A percentile compares a stretch with the other conserved stretches of the same genome.
Evolutionary conservation across 2,888 invertebrate species (phyloP).

Genomic region (Himalopsyche japonica): DNA sequence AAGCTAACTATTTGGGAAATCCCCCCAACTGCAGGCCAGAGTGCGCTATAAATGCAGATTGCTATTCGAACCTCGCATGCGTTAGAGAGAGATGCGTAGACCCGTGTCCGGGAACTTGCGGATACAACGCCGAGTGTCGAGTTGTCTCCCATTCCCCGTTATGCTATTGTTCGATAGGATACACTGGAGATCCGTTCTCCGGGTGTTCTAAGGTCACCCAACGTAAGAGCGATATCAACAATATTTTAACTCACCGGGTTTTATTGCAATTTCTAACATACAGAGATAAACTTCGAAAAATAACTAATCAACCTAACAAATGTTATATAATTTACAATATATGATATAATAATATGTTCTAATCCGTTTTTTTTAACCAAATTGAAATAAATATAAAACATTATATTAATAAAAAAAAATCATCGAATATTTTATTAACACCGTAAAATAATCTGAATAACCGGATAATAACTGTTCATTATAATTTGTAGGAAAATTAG

Average conservation of each 20-base stretch:
- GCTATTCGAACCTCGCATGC: conserved; percentile 56
- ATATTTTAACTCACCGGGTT: not conserved
- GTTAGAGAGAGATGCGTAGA: conserved; percentile 57
- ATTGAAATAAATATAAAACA: not conserved
- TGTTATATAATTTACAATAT: not conserved
- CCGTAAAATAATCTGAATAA: not conserved
- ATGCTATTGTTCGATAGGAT: conserved; percentile 58
- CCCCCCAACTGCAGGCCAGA: conserved; percentile 69
- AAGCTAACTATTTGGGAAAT: conserved; percentile 62
- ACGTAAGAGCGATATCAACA: conserved; percentile 28
- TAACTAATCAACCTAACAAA: not conserved
- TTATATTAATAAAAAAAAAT: not conserved
- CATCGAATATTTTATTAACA: not conserved
- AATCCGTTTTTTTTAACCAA: not conserved
- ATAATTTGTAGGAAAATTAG: too few species aligned
- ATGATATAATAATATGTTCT: not conserved
- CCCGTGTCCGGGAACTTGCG: conserved; percentile 62
- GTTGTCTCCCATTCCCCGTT: conserved; percentile 58
- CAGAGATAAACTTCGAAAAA: not conserved
- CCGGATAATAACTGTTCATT: not conserved
- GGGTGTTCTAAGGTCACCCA: conserved; percentile 53
- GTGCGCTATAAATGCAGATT: conserved; percentile 62
- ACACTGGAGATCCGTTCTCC: conserved; percentile 66
- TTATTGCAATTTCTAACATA: not conserved
- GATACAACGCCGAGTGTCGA: conserved; percentile 57